Evolutionary conservation across 2,888 invertebrate species (phyloP).

Genomic region (Phragmatobia fuliginosa): DNA sequence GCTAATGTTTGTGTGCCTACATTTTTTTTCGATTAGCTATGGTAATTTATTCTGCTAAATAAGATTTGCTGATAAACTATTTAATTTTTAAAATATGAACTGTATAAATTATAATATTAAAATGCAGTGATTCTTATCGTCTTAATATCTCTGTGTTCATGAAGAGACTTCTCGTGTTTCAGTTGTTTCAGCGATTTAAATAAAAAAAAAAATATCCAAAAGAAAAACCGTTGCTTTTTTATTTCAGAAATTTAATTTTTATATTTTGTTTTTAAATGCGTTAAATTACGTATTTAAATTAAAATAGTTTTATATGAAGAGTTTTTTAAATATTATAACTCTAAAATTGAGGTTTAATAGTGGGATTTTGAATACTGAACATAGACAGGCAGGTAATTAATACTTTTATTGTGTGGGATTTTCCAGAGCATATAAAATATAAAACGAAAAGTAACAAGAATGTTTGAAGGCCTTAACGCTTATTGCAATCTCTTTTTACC

Average conservation of each 20-base stretch:
- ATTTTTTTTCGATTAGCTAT: background rate
- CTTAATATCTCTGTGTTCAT: background rate
- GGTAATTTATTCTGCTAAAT: background rate
- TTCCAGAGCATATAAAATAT: background rate
- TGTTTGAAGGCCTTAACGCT: background rate
- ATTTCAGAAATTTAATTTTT: background rate
- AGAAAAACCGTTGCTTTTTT: background rate
- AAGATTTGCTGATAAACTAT: background rate
- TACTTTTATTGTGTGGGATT: background rate
- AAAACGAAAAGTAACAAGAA: background rate
- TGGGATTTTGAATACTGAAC: background rate
- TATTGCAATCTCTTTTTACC: too few relatives aligned
- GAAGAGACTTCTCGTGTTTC: background rate
- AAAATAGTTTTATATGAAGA: background rate
- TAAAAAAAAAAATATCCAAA: background rate
- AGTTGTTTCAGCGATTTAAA: background rate
- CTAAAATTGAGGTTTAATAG: background rate
- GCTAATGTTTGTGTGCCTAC: background rate
- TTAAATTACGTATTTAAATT: background rate
- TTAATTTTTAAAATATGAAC: background rate
- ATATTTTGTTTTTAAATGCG: background rate
- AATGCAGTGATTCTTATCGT: background rate
- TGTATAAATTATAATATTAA: background rate
- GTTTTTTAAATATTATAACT: background rate
- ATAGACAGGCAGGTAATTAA: too few relatives aligned